Conservation (phyloP, 1,140 invertebrate genomes). For the Lepidurus apus region DNA sequence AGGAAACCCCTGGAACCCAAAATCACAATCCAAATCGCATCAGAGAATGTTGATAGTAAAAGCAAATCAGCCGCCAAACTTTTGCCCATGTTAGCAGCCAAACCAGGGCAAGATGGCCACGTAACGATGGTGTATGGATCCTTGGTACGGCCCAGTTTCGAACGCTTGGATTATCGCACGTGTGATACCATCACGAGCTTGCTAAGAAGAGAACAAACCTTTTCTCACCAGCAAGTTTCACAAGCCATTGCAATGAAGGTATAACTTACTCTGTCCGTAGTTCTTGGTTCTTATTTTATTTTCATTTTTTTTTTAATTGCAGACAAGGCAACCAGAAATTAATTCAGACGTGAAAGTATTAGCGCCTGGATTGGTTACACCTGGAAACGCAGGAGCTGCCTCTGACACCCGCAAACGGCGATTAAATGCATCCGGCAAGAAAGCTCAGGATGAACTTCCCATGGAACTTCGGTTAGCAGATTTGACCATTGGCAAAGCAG, state of each 20-base stretch:
- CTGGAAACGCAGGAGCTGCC: background rate
- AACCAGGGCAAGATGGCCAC: conserved; percentile 44
- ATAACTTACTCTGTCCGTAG: background rate
- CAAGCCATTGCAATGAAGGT: conserved; percentile 1
- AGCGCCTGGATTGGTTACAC: conserved; percentile 26
- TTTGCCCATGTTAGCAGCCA: conserved; percentile 51
- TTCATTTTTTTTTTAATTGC: background rate
- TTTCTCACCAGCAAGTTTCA: background rate
- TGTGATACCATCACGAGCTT: conserved; percentile 27
- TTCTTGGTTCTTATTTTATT: background rate
- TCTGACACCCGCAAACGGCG: conserved; percentile 26
- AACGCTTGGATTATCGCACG: conserved; percentile 41
- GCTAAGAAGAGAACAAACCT: conserved; percentile 24
- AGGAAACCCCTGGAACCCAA: conserved; percentile 66
- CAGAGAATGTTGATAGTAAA: conserved; percentile 45
- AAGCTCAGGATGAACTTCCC: conserved; percentile 54
- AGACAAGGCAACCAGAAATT: background rate
- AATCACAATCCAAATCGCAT: conserved; percentile 61
- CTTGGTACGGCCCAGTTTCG: conserved; percentile 53
- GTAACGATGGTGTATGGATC: conserved; percentile 55
- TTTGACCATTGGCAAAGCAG: conserved; percentile 53
- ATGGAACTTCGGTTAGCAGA: conserved; percentile 69
- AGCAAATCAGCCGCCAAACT: conserved; percentile 49
- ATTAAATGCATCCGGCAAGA: conserved; percentile 17
- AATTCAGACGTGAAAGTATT: conserved; percentile 29